Evolutionary conservation across 2,113 vertebrate genomes (phyloP), one percentile per base, ranked within the genome.

Genomic region (Pithys albifrons): DNA sequence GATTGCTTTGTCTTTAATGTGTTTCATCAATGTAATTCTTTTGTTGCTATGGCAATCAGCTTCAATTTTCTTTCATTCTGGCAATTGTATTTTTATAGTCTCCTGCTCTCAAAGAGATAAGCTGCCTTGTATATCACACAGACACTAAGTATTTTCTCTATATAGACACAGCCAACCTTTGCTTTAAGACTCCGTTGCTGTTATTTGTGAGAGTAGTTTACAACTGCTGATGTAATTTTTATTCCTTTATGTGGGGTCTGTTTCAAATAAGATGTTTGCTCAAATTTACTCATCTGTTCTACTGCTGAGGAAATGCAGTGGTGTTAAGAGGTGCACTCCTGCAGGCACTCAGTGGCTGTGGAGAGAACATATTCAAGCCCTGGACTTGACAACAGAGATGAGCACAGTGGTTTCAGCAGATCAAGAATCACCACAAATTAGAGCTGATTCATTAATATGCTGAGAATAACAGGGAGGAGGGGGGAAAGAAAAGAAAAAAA

Each of bases 11-110:
- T 95, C 96, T 96, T 97, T 98, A 98, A 97, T 97, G 96, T 97
- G 82, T 97, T 98, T 98, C 97, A 98, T 98, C 97, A 97, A 19
- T 91, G 88, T 97, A 98, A 98, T 96, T 98, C 97, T 98, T 98
- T 98, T 98, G 98, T 98, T 98, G 97, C 98, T 97, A 98, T 98
- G 97, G 98, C 96, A 98, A 98, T 98, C 97, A 96, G 97, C 97
- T 97, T 98, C 97, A 97, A 96, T 98, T 98, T 98, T 98, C 97
- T 97, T 95, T 94, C 84, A 65, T 98, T 98, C 97, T 97, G 95
- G 97, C 97, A 98, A 98, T 98, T 97, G 98, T 97, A 94, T 97
- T 98, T 98, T 98, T 98, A 98, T 97, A 97, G 97, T 97, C 95
- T 98, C 88, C 97, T 98, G 97, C 97, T 98, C 96, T 97, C 97